Conservation (phyloP, 1,140 invertebrate species). For the Vollenhovia emeryi region DNA sequence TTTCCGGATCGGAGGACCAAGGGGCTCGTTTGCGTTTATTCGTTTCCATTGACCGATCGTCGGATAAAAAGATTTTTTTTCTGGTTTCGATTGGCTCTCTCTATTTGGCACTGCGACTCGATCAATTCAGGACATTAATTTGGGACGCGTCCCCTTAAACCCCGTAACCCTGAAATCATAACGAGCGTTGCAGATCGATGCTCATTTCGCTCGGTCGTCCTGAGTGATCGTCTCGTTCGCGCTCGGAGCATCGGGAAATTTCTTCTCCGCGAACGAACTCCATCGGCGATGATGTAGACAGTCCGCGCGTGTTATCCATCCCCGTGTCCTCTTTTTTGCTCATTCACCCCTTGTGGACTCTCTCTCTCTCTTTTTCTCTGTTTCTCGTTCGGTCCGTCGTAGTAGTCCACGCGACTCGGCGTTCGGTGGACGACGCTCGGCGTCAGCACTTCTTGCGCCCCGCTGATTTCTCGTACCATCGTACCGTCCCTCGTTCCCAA, state of each 20-base stretch:
- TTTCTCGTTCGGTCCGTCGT: neutral
- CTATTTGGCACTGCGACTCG: neutral
- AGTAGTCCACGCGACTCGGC: constrained; percentile 39
- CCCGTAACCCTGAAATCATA: constrained; percentile 17
- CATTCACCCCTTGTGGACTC: neutral
- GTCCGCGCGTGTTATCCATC: constrained; percentile 33
- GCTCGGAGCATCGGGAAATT: constrained; percentile 24
- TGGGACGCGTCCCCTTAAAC: neutral
- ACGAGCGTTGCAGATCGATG: constrained; percentile 25
- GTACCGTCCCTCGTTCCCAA: constrained; percentile 60
- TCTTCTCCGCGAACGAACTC: constrained; percentile 10
- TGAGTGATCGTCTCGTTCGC: constrained; percentile 21
- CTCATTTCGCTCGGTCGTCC: constrained; percentile 18
- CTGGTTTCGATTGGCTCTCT: neutral
- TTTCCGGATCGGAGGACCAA: neutral
- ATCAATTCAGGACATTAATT: neutral
- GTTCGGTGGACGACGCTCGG: constrained; percentile 56
- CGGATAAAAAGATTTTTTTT: neutral
- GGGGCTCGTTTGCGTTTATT: neutral
- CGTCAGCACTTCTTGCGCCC: constrained; percentile 71
- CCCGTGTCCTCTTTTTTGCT: neutral
- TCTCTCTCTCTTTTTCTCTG: neutral
- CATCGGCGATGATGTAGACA: constrained; percentile 34
- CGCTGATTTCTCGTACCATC: constrained; percentile 67
- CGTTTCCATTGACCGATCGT: neutral